A percentile compares a stretch with the other conserved stretches of the same genome.
Evolutionary conservation across 2,113 vertebrate genomes (phyloP).

Genomic region (Bambusicola thoracicus): DNA sequence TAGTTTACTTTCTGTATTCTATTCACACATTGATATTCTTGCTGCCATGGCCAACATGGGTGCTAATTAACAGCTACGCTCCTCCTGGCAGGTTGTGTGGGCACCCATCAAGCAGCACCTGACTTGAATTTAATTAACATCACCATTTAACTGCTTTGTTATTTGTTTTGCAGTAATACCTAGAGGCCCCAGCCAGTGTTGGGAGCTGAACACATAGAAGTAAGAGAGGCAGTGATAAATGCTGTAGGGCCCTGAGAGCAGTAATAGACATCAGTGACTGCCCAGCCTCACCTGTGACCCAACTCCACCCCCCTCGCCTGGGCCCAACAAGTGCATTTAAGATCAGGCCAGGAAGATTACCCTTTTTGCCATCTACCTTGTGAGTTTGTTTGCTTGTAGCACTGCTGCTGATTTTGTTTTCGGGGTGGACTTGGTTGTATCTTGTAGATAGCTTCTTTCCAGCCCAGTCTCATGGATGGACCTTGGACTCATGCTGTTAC

Average conservation of each 20-base stretch:
- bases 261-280: neutral
- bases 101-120: slow-evolving; percentile 37
- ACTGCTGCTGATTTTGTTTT: neutral
- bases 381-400: accelerated
- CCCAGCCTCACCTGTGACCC: too few species aligned
- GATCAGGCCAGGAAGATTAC: accelerated
- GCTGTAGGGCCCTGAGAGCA: neutral
- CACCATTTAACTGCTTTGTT: neutral
- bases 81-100: slow-evolving; percentile 4
- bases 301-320: too few species aligned
- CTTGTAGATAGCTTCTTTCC: neutral
- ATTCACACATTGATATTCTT: slow-evolving; percentile 20
- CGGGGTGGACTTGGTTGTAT: accelerated
- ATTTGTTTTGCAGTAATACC: neutral
- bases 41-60: neutral
- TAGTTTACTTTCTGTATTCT: slow-evolving; percentile 44
- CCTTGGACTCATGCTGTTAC: accelerated
- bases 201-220: neutral
- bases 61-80: slow-evolving; percentile 57
- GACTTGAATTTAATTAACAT: slow-evolving; percentile 23
- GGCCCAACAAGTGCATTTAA: neutral
- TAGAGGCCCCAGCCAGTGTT: neutral
- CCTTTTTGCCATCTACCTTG: accelerated
- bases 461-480: neutral
- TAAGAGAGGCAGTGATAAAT: neutral